phyloP scores from a whole-genome alignment of 1,140 invertebrate genomes.

The Drosophila murphyi region DNA sequence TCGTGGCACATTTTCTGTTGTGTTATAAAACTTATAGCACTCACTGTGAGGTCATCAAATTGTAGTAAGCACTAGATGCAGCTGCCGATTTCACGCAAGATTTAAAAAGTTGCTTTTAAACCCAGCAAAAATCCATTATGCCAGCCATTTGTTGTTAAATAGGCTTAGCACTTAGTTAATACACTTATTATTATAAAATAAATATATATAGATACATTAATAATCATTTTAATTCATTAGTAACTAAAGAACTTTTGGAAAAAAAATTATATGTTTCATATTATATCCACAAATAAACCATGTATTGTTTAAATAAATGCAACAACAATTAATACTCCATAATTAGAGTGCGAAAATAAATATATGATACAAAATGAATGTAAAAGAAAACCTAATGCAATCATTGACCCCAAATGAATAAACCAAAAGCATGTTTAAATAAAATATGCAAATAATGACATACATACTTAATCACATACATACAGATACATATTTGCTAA shows the following conservation, averaged over 20 bases:
- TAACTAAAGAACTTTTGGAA: no score
- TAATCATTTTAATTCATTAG: no score
- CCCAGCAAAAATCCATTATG: background rate
- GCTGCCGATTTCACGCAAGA: constrained; percentile 1
- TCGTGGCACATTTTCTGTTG: no score
- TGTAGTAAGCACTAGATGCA: background rate
- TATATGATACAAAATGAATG: constrained; percentile 31
- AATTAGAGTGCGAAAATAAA: background rate
- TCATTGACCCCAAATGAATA: constrained; percentile 67
- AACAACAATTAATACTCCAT: constrained; percentile 15
- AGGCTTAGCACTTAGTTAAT: background rate
- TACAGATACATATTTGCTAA: constrained; percentile 25
- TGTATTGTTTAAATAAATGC: background rate
- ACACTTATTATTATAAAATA: background rate
- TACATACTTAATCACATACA: constrained; percentile 21
- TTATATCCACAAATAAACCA: no score
- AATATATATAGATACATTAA: no score
- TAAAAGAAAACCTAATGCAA: constrained; percentile 44
- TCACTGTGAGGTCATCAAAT: background rate
- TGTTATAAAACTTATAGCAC: background rate
- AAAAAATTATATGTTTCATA: no score
- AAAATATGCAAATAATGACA: constrained; percentile 67
- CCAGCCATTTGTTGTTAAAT: background rate
- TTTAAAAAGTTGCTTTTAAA: background rate
- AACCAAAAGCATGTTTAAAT: constrained; percentile 61